Percentiles rank a stretch among this genome's conserved stretches.
phyloP scores from a whole-genome alignment of 1,140 invertebrate species.

The Halesus radiatus region DNA sequence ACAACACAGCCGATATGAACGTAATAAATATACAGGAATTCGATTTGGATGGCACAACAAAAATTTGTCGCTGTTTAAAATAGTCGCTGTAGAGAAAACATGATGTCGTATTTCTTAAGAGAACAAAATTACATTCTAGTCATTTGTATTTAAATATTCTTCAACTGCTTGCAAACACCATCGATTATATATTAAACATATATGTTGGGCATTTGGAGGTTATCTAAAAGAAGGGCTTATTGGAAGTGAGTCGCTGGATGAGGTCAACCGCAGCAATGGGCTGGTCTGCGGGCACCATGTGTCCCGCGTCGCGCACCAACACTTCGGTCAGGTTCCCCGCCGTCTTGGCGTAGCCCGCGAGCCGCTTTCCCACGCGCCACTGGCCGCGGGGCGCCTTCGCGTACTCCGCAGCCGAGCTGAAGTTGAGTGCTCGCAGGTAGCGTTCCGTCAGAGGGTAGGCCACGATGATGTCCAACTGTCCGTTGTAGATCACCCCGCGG shows the following conservation, averaged over 20 bases:
- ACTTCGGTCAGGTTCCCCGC: constrained; percentile 83
- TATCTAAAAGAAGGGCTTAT: constrained; percentile 65
- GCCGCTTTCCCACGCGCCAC: constrained; percentile 78
- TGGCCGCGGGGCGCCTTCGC: constrained; percentile 74
- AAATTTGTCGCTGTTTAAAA: no score
- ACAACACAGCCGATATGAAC: no score
- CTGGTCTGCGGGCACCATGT: constrained; percentile 88
- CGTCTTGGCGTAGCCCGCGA: constrained; percentile 84
- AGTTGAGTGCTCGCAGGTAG: constrained; percentile 79
- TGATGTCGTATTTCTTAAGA: no score
- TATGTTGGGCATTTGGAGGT: background rate
- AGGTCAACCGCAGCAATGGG: constrained; percentile 84
- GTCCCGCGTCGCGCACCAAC: constrained; percentile 85
- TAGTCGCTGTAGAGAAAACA: no score
- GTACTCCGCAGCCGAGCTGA: constrained; percentile 77
- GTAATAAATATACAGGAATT: no score
- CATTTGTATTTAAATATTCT: no score
- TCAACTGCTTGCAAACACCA: no score
- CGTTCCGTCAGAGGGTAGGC: constrained; percentile 84
- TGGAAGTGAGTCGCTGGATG: constrained; percentile 81
- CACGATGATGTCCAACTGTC: constrained; percentile 89
- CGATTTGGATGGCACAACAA: no score
- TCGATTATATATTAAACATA: background rate
- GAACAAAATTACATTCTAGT: no score
- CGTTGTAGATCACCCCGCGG: constrained; percentile 83